Evolutionary conservation across 1,140 invertebrate genomes (phyloP), one percentile per base, ranked within the genome.

Genomic region (Aphelenchoides besseyi): DNA sequence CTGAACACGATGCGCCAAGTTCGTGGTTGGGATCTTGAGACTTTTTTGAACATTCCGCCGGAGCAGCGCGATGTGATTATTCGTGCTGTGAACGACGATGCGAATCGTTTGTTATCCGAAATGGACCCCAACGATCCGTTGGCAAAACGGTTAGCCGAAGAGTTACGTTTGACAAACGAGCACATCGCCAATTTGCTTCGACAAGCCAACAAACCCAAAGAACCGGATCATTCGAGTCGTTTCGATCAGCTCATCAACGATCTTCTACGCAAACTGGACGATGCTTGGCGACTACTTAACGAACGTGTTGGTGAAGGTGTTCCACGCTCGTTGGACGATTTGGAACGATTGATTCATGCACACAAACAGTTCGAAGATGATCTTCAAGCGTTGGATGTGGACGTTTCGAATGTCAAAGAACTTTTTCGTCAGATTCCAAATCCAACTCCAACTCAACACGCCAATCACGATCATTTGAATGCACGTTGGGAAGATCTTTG

Each of bases 151-250:
- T 87, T 98, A 59, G 88, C 90, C 71, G 89, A 94, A 8, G 94
- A 97, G 88, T 94, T 98, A 87, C 91, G 93, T 53, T 92, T 95
- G 85, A 95, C 97, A 67, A 97, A 97, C 85, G 88, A 93, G 73
- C 88, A 97, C 68, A 97, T 97, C 86, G 92, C 94, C 81, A 92
- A 96, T 80, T 92, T 97, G 80, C 92, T 95, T 84, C 89, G 91
- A 70, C 88, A 62, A 92, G 92, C 23, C 76, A 83, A 69, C 87
- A 82, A 77, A 76, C 57, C 81, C 29, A 66, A 66, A 53, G 92
- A 94, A 81, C 92, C 91, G 62, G 93, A 93, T 84, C 92, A 92
- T 85, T 90, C 91, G 36, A 91, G 91, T 72, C 89, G 92, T 64
- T 94, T 95, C 85, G 91, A 89, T 69, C 92, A 93, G 70, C 90